Base-by-base conservation (phyloP, 2,797 vertebrate genomes). In the Periparus ater region DNA sequence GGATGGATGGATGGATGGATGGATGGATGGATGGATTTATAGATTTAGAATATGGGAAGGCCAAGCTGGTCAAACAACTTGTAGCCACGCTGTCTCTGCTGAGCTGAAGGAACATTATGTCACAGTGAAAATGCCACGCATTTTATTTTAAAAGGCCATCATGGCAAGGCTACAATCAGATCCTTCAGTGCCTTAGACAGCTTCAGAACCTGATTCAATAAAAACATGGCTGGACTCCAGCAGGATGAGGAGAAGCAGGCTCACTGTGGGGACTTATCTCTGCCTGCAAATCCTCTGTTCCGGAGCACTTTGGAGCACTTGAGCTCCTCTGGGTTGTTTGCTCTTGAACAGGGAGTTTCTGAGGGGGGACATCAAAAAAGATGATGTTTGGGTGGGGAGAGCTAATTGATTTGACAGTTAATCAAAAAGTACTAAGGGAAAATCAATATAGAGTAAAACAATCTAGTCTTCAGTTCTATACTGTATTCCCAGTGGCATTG, bases 391-490 rank as follows among this genome's bases (percentile, higher is more conserved):
- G 91, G 89, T 95, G 82, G 96, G 79, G 78, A 80, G 96, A 94
- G 77, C 57, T 85, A 96, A 96, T 96, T 95, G 96, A 97, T 96
- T 95, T 96, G 92, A 96, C 96, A 96, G 95, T 89, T 96, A 93
- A 97, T 97, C 83, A 96, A 96, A 97, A 97, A 91, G 87, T 96
- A 93, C 87, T 68, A 90, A 95, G 83, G 72, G 92, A 77, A 97
- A 96, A 97, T 96, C 93, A 96, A 96, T 95, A 95, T 14, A n/a
- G 85, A 97, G 88, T 92, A 95, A 97, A 96, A 96, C 92, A 97
- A 94, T 95, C 95, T 72, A 85, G 58, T 93, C 96, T 96, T 88
- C 93, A 92, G 84, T 94, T 97, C 89, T 87, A 92, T 93, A 95
- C 74, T 18, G 44, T 95, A 63, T 95, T 96, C 93, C 96, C 95